Percentiles rank a stretch among this genome's conserved stretches.
Evolutionary conservation across 2,888 invertebrate species (phyloP).

Genomic region (Ephialtes manifestator): DNA sequence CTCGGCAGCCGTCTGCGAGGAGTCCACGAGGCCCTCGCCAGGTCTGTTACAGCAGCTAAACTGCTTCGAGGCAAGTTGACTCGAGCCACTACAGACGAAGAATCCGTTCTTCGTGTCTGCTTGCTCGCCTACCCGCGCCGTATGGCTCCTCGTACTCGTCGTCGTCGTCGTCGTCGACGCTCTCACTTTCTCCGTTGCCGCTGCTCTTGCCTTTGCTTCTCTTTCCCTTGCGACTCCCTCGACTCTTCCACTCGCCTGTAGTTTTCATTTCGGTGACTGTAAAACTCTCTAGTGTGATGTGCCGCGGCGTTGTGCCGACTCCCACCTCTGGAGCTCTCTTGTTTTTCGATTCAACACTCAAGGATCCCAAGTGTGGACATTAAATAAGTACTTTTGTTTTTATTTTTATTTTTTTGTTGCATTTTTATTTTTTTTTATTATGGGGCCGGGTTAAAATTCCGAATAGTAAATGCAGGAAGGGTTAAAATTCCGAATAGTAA

Average conservation of each 20-base stretch:
- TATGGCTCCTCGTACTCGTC: slow-evolving; percentile 35
- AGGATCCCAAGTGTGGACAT: neutral
- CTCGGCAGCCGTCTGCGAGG: slow-evolving; percentile 65
- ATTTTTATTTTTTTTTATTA: too few relatives aligned
- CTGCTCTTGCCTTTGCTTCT: slow-evolving; percentile 84
- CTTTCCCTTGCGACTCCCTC: slow-evolving; percentile 52
- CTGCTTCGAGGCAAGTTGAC: slow-evolving; percentile 60
- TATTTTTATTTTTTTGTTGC: too few relatives aligned
- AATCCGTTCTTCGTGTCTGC: slow-evolving; percentile 46
- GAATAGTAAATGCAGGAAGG: too few relatives aligned
- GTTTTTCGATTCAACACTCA: neutral
- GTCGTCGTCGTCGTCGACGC: slow-evolving; percentile 57
- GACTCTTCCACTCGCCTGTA: slow-evolving; percentile 75
- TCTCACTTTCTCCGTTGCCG: slow-evolving; percentile 76
- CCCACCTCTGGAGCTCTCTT: slow-evolving; percentile 68
- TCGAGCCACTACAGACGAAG: slow-evolving; percentile 44
- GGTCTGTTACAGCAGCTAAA: slow-evolving; percentile 60
- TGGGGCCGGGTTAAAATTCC: too few relatives aligned
- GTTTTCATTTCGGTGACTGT: slow-evolving; percentile 84
- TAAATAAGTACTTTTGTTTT: neutral
- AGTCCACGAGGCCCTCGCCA: slow-evolving; percentile 62
- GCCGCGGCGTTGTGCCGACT: slow-evolving; percentile 29
- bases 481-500: too few relatives aligned
- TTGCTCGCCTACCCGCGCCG: slow-evolving; percentile 14
- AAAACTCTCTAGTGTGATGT: slow-evolving; percentile 82